Conservation (phyloP, 2,797 vertebrate species). For the Gobionotothen gibberifrons region DNA sequence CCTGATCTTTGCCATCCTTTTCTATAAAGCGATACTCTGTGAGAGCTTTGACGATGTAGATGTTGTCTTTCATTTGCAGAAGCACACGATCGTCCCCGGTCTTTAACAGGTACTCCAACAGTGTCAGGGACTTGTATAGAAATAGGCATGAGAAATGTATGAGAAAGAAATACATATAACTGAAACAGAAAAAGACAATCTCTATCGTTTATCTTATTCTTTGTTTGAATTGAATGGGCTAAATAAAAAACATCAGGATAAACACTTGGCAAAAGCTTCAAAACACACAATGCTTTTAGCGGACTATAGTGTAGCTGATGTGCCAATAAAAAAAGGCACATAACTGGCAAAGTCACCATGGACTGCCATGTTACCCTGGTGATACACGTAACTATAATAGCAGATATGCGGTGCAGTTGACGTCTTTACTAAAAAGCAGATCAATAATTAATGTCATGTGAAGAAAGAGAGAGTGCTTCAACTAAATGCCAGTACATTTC, state of each 20-base stretch:
- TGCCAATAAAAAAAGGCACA: conserved; percentile 2
- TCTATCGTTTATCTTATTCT: neutral
- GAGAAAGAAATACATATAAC: neutral
- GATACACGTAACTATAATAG: conserved; percentile 4
- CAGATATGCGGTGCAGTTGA: conserved; percentile 1
- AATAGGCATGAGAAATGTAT: neutral
- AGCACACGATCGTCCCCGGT: conserved; percentile 95
- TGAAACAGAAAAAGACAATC: neutral
- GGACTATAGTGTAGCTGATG: neutral
- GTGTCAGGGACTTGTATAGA: conserved; percentile 86
- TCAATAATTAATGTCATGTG: neutral
- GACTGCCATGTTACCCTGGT: neutral
- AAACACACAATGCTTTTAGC: neutral
- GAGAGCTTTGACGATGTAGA: conserved; percentile 95
- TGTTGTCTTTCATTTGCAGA: conserved; percentile 94
- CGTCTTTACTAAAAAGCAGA: neutral
- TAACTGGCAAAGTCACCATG: neutral
- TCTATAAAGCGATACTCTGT: conserved; percentile 96
- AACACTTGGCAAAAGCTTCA: neutral
- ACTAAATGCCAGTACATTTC: neutral
- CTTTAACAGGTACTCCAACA: conserved; percentile 96
- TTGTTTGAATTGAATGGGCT: neutral
- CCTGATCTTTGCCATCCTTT: conserved; percentile 96
- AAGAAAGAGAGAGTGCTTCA: neutral
- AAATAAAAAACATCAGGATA: neutral